phyloP scores from a whole-genome alignment of 1,140 invertebrate species.

The Scaptomyza graminum region DNA sequence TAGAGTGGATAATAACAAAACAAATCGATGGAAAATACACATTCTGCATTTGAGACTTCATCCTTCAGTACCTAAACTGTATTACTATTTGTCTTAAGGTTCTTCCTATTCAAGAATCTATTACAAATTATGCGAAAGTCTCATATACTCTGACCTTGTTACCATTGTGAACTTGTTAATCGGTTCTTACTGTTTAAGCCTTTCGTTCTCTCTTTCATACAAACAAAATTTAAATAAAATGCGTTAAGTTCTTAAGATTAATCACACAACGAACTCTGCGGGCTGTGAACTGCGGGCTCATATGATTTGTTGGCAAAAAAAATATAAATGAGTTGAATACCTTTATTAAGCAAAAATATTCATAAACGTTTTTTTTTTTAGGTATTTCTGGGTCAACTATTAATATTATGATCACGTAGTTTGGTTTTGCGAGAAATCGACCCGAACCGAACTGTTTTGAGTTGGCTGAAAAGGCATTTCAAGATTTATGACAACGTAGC shows the following conservation, averaged over 20 bases:
- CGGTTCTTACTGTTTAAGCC: slow-evolving; percentile 2
- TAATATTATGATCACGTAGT: slow-evolving; percentile 79
- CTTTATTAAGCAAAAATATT: slow-evolving; percentile 31
- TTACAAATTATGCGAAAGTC: background rate
- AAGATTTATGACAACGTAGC: slow-evolving; percentile 59
- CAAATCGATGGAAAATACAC: background rate
- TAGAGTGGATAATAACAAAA: background rate
- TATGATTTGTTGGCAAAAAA: slow-evolving; percentile 39
- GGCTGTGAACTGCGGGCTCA: slow-evolving; percentile 4
- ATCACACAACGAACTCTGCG: slow-evolving; percentile 25
- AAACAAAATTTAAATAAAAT: slow-evolving; percentile 24
- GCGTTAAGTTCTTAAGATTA: slow-evolving; percentile 15
- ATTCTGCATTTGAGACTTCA: too few relatives aligned
- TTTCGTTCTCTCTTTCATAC: slow-evolving; percentile 8
- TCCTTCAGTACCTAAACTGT: too few relatives aligned
- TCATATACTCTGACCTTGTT: slow-evolving; percentile 25
- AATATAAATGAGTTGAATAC: slow-evolving; percentile 26
- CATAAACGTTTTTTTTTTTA: slow-evolving; percentile 29
- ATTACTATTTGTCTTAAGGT: too few relatives aligned
- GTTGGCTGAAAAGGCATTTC: slow-evolving; percentile 47
- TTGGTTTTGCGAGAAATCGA: slow-evolving; percentile 69
- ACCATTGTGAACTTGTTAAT: slow-evolving; percentile 8
- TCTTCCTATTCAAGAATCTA: background rate
- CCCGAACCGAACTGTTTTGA: slow-evolving; percentile 17
- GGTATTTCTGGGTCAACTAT: slow-evolving; percentile 73